Evolutionary conservation across 2,888 invertebrate species (phyloP), one percentile per base, ranked within the genome.

Genomic region (Cremastobaeus sp.): DNA sequence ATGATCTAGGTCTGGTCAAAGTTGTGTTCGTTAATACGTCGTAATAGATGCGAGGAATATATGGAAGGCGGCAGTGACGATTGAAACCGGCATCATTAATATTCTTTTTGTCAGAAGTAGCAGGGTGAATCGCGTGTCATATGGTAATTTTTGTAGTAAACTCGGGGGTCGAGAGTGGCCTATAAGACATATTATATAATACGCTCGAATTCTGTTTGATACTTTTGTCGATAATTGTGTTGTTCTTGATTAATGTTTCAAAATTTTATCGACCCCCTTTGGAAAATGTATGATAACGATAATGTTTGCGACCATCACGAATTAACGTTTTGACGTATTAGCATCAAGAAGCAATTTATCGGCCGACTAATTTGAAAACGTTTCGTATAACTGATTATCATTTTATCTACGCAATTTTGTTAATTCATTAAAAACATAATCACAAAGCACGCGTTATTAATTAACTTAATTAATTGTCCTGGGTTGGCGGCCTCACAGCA

Each of bases 51-150:
- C n/a, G 11, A 35, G 41, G 21, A 4, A 47, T 45, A 25, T 39
- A 48, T 48, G 32, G 20, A 39, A 48, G n/a, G 32, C 48, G 32
- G 25, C 11, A 6, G 37, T 12, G 47, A 60, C 50, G 39, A 50
- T 60, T 60, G 48, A 37, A 39, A 48, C 39, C 32, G 30, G 14
- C 43, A 43, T 52, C 65, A 65, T 65, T 55, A 65, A 65, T 65
- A 47, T 47, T 47, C 47, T 65, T 65, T 52, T 54, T 64, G 54
- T 45, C 52, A 20, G 32, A 28, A 30, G 41, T 28, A 17, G 32
- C 18, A 41, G 64, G 64, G 54, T 18, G 45, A 54, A 64, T 54
- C 45, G 37, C 28, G 18, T 45, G 43, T 30, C 64, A 21, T 65
- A 55, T 37, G 54, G 45, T 18, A 55, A 65, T 55, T 65, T 64